Evolutionary conservation across 2,797 vertebrate species (phyloP).

Genomic region (Hirundo rustica): DNA sequence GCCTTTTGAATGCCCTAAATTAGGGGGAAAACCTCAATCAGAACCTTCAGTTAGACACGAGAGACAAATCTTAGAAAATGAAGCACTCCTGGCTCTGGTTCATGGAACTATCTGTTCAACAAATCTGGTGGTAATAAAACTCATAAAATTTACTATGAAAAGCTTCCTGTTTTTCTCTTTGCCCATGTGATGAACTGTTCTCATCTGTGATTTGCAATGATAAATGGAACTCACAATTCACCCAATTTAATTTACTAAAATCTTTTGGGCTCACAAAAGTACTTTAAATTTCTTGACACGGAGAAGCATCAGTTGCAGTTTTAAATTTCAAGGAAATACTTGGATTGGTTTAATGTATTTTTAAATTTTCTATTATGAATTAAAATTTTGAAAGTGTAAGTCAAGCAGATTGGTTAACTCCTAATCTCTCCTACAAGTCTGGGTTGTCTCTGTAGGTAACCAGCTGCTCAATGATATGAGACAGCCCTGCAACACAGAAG

Average conservation of each 20-base stretch:
- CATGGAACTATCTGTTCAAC: neutral
- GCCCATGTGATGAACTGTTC: neutral
- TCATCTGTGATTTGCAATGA: neutral
- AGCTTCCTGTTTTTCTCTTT: neutral
- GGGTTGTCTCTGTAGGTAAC: neutral
- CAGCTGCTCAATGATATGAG: no score
- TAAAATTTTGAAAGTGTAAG: neutral
- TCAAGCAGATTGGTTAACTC: neutral
- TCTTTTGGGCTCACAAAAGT: neutral
- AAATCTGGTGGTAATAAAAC: neutral
- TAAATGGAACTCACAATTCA: neutral
- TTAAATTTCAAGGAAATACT: neutral
- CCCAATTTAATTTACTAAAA: neutral
- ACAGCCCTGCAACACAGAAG: neutral
- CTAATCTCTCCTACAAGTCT: neutral
- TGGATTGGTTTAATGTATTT: neutral
- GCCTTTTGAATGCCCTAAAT: neutral
- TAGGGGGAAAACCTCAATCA: neutral
- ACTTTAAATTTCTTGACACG: neutral
- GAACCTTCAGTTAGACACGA: neutral
- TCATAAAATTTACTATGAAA: neutral
- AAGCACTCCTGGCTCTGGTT: neutral
- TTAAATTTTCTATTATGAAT: neutral
- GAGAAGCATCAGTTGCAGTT: neutral
- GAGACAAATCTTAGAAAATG: neutral